Evolutionary conservation across 2,888 invertebrate species (phyloP).

Genomic region (Bibio marci): DNA sequence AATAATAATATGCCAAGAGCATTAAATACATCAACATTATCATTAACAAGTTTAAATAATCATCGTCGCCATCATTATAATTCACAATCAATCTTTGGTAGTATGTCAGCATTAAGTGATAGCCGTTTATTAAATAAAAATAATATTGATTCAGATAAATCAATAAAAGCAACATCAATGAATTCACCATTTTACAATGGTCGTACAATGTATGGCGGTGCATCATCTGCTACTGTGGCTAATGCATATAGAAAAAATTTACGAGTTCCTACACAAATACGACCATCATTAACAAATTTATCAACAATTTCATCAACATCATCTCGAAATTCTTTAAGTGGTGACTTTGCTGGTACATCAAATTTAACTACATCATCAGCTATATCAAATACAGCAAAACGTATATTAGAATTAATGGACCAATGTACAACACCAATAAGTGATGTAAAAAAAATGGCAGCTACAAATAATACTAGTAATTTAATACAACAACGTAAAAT

Average conservation of each 20-base stretch:
- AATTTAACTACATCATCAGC: slow-evolving; percentile 8
- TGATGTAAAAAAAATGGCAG: slow-evolving; percentile 62
- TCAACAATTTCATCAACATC: slow-evolving; percentile 19
- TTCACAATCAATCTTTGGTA: slow-evolving; percentile 26
- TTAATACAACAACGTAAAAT: too few relatives aligned
- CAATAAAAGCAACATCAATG: slow-evolving; percentile 14
- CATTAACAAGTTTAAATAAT: slow-evolving; percentile 20
- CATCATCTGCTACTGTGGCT: slow-evolving; percentile 32
- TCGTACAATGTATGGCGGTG: slow-evolving; percentile 58
- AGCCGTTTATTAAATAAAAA: slow-evolving; percentile 18
- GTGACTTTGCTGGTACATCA: background rate
- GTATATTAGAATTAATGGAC: slow-evolving; percentile 64
- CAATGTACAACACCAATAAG: slow-evolving; percentile 63
- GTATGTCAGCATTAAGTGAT: slow-evolving; percentile 27
- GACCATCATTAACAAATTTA: slow-evolving; percentile 19
- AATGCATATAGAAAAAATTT: slow-evolving; percentile 4
- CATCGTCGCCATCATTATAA: slow-evolving; percentile 14
- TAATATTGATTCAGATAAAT: background rate
- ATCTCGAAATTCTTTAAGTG: slow-evolving; percentile 11
- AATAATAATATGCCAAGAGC: slow-evolving; percentile 15
- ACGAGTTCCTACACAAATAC: slow-evolving; percentile 19
- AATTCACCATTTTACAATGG: slow-evolving; percentile 60
- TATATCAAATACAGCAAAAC: slow-evolving; percentile 44
- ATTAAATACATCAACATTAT: slow-evolving; percentile 25
- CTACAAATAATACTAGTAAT: slow-evolving; percentile 12